These are phyloP conservation scores for Triops cancriformis DNA, from an alignment of 1,140 invertebrate species.

Conservation along the genomic window DNA sequence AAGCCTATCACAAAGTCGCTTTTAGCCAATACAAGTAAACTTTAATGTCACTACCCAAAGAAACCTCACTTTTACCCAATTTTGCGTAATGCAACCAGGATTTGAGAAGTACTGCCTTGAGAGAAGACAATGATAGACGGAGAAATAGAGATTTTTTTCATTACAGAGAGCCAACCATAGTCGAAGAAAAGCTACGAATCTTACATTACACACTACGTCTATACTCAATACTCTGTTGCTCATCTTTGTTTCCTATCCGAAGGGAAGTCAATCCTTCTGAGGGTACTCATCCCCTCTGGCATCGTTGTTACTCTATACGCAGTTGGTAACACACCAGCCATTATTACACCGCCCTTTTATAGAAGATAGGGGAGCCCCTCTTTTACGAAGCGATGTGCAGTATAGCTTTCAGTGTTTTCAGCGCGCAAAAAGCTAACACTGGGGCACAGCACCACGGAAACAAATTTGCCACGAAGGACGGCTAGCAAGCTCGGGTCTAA, in stretches of 20 bases:
- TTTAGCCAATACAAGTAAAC: too few relatives aligned
- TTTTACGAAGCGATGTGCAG: not conserved
- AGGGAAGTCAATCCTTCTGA: not conserved
- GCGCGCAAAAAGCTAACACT: not conserved
- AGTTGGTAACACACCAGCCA: not conserved
- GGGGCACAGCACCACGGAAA: not conserved
- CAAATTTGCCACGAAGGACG: not conserved
- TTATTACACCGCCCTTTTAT: not conserved
- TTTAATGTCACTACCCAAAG: too few relatives aligned
- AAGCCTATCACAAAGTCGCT: too few relatives aligned
- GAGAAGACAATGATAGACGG: too few relatives aligned
- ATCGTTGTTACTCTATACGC: not conserved
- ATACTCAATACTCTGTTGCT: not conserved
- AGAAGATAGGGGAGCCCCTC: not conserved
- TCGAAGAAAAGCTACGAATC: too few relatives aligned
- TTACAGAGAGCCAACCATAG: too few relatives aligned
- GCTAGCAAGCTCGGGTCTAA: not conserved
- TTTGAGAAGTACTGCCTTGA: too few relatives aligned
- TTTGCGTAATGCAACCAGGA: too few relatives aligned
- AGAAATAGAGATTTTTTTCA: too few relatives aligned
- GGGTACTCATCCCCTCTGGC: not conserved
- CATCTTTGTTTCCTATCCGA: not conserved
- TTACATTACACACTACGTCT: too few relatives aligned
- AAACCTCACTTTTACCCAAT: too few relatives aligned
- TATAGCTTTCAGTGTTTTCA: slow-evolving; percentile 1